Conservation (phyloP, 2,888 invertebrate genomes). For the Creontiades dilutus region DNA sequence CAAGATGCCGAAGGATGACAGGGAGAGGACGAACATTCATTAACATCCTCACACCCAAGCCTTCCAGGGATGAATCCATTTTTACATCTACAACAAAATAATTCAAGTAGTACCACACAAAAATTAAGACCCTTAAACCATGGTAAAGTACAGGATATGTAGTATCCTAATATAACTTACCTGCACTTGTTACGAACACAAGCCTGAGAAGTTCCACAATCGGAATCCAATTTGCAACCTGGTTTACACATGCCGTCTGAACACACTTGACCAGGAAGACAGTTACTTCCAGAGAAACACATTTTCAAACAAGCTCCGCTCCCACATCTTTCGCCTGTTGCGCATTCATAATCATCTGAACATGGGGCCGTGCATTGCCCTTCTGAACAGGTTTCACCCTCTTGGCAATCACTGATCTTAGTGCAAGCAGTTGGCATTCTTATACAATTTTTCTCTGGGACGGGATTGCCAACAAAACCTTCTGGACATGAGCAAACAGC, state of each 20-base stretch:
- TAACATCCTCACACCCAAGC: constrained; percentile 88
- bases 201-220: constrained; percentile 89
- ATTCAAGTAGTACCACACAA: neutral
- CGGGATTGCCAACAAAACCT: constrained; percentile 92
- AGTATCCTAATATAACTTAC: constrained; percentile 76
- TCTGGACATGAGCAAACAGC: constrained; percentile 89
- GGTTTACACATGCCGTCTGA: constrained; percentile 89
- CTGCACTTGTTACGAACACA: constrained; percentile 87
- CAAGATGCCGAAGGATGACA: constrained; percentile 91
- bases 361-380: constrained; percentile 90
- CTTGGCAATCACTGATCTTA: constrained; percentile 85
- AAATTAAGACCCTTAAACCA: constrained; percentile 18
- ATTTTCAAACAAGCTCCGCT: constrained; percentile 90
- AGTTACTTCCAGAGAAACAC: constrained; percentile 93
- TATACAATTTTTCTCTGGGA: constrained; percentile 93
- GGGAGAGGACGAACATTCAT: constrained; percentile 89
- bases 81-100: constrained; percentile 81
- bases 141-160: too few species aligned
- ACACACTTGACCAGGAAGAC: constrained; percentile 93
- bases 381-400: constrained; percentile 84
- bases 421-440: constrained; percentile 86
- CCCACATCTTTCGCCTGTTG: constrained; percentile 90
- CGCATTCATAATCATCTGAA: constrained; percentile 86
- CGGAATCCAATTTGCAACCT: constrained; percentile 90
- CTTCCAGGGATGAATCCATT: constrained; percentile 87